Conservation (phyloP, 2,797 vertebrate genomes). For the Alcedo quadribrachys region DNA sequence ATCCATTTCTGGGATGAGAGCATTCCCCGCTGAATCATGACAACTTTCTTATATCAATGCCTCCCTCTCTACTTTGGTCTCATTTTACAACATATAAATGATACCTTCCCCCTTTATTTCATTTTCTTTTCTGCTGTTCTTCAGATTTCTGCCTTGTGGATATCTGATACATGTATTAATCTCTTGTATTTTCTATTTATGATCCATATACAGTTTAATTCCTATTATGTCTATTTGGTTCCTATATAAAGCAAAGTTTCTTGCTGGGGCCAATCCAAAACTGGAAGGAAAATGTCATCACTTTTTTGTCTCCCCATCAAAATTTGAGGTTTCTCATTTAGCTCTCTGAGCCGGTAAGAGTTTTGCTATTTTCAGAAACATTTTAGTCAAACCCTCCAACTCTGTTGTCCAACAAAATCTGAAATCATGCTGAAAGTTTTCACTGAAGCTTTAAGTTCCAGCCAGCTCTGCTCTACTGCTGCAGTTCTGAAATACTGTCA, state of each 20-base stretch:
- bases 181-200: background rate
- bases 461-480: background rate
- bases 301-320: background rate
- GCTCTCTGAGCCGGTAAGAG: background rate
- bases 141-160: background rate
- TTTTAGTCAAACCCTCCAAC: conserved; percentile 16
- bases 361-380: conserved; percentile 24
- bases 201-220: background rate
- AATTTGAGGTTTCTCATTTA: conserved; percentile 15
- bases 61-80: background rate
- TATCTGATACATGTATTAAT: background rate
- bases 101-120: background rate
- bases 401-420: background rate
- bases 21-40: background rate
- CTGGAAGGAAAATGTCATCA: background rate
- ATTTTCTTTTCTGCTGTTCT: background rate
- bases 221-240: conserved; percentile 8
- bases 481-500: background rate
- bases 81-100: background rate
- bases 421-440: background rate
- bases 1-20: background rate
- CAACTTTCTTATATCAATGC: background rate
- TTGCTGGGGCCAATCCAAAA: background rate
- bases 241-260: background rate
- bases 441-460: background rate